Conservation (phyloP, 1,140 invertebrate genomes). For the Scaptomyza montana region DNA sequence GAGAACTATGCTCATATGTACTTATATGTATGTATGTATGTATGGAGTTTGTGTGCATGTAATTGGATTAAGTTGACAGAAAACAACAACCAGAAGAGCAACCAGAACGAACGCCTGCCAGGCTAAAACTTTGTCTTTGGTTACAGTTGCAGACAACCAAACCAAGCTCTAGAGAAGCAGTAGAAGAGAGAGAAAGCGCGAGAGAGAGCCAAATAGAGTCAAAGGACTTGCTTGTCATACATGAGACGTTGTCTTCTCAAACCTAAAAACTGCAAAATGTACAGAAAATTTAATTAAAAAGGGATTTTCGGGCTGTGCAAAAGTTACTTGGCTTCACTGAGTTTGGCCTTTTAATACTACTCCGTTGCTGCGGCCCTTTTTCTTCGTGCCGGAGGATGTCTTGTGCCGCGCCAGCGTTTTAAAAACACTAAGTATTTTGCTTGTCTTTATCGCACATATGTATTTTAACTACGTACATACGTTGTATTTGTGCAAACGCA, state of each 20-base stretch:
- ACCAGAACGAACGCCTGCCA: conserved; percentile 51
- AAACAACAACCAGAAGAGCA: conserved; percentile 39
- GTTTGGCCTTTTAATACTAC: conserved; percentile 46
- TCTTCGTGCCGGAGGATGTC: conserved; percentile 11
- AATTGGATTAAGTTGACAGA: conserved; percentile 80
- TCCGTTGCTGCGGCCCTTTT: background rate
- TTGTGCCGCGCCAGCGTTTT: conserved; percentile 40
- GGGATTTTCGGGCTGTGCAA: conserved; percentile 74
- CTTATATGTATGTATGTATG: conserved; percentile 26
- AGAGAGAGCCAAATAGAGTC: conserved; percentile 1
- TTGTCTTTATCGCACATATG: conserved; percentile 30
- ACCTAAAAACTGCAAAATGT: conserved; percentile 81
- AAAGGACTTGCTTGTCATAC: conserved; percentile 68
- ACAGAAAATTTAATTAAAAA: conserved; percentile 82
- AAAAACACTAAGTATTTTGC: conserved; percentile 58
- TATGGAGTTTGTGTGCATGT: conserved; percentile 43
- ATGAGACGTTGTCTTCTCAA: conserved; percentile 57
- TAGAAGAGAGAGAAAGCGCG: background rate
- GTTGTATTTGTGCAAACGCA: conserved; percentile 56
- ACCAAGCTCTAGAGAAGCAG: conserved; percentile 10
- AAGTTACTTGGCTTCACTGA: conserved; percentile 76
- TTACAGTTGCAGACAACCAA: conserved; percentile 49
- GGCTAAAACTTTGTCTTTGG: conserved; percentile 75
- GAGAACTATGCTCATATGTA: conserved; percentile 66
- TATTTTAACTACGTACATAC: conserved; percentile 2